These are phyloP conservation scores for Holothuria scabra DNA, from an alignment of 53 echinoderm and acorn worm species.

Conservation along the genomic window DNA sequence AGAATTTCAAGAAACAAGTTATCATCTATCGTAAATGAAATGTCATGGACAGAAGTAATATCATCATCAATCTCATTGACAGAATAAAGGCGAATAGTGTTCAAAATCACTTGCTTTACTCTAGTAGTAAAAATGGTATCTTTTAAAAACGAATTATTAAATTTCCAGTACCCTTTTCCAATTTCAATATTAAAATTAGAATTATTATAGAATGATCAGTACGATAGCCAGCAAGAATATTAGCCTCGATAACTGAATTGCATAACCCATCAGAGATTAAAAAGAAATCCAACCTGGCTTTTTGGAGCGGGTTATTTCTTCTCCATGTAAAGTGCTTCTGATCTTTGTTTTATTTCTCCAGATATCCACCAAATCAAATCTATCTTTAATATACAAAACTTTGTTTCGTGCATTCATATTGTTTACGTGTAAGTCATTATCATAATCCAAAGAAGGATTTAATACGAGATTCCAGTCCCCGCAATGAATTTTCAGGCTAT, in stretches of 20 bases:
- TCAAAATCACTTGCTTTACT: no score
- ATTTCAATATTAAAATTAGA: neutral
- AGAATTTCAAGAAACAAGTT: no score
- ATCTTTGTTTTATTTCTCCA: slow-evolving; percentile 5
- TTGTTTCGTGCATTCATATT: neutral
- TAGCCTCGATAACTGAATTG: no score
- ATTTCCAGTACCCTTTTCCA: slow-evolving; percentile 10
- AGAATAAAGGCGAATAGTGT: no score
- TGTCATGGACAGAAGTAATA: no score
- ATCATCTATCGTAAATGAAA: no score
- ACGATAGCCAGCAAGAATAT: neutral
- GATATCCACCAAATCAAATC: slow-evolving; percentile 10
- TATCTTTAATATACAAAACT: neutral
- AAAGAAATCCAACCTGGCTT: neutral
- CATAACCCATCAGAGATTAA: neutral
- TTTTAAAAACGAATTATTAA: neutral
- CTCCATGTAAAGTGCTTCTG: no score
- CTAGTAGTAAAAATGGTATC: no score
- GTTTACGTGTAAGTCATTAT: neutral
- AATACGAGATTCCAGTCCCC: neutral
- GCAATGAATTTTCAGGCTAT: neutral
- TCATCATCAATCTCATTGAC: no score
- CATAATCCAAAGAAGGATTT: no score
- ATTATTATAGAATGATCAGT: neutral
- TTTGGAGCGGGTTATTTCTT: neutral